phyloP scores from a whole-genome alignment of 2,113 vertebrate species.

The Lethenteron reissneri region DNA sequence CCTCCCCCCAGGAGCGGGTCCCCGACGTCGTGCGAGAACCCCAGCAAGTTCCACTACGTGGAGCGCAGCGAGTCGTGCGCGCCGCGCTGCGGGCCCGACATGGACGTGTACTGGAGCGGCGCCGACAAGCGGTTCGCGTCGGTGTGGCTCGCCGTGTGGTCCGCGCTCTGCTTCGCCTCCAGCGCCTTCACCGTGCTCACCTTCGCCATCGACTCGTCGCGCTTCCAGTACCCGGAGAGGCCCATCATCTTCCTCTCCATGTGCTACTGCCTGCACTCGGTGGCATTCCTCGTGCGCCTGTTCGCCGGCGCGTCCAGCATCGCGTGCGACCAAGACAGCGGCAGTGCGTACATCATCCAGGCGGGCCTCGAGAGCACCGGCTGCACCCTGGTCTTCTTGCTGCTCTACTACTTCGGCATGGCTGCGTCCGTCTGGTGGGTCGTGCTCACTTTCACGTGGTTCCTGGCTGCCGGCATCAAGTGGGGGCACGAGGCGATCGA shows the following conservation, averaged over 20 bases:
- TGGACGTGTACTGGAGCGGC: conserved; percentile 91
- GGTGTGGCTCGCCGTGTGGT: conserved; percentile 82
- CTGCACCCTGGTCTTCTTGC: conserved; percentile 84
- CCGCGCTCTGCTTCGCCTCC: conserved; percentile 75
- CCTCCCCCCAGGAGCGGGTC: too few relatives aligned
- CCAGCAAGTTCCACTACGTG: conserved; percentile 80
- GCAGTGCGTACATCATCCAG: conserved; percentile 83
- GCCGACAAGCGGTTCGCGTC: conserved; percentile 69
- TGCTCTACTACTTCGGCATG: conserved; percentile 95
- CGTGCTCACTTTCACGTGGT: conserved; percentile 78
- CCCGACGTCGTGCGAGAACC: conserved; percentile 36
- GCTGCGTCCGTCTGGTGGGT: conserved; percentile 97
- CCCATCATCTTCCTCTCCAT: conserved; percentile 95
- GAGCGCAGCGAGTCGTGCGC: conserved; percentile 78
- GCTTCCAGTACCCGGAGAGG: conserved; percentile 84
- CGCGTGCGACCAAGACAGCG: conserved; percentile 71
- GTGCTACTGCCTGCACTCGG: conserved; percentile 89
- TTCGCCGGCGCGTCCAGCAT: conserved; percentile 73
- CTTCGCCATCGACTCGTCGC: conserved; percentile 69
- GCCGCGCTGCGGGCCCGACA: conserved; percentile 52
- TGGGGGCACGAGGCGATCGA: conserved; percentile 97
- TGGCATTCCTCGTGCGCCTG: conserved; percentile 79
- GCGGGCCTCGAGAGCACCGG: conserved; percentile 90
- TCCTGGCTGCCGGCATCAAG: conserved; percentile 79
- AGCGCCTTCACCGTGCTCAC: conserved; percentile 92